Conservation (phyloP, 2,797 vertebrate genomes). For the Emydoidea blandingii region DNA sequence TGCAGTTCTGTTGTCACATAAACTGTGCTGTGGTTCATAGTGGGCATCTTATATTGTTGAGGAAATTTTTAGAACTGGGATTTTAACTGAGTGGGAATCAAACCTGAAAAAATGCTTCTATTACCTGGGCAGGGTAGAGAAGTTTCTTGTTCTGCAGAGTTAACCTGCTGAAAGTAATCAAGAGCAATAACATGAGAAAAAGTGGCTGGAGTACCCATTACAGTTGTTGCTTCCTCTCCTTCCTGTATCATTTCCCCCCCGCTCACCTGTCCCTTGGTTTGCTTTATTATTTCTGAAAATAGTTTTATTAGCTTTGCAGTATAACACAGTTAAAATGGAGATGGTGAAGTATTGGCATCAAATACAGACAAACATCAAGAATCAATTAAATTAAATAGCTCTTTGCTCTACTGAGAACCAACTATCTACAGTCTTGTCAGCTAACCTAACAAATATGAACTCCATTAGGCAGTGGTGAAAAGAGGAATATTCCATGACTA, state of each 20-base stretch:
- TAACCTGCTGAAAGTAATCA: neutral
- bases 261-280: neutral
- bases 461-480: neutral
- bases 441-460: neutral
- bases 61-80: neutral
- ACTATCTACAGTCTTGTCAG: neutral
- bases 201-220: neutral
- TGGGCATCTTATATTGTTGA: neutral
- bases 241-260: neutral
- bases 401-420: neutral
- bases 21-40: neutral
- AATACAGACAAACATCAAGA: neutral
- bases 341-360: neutral
- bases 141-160: neutral
- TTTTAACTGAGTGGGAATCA: neutral
- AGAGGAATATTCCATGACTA: neutral
- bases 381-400: neutral
- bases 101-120: neutral
- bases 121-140: neutral
- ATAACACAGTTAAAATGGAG: neutral
- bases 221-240: neutral
- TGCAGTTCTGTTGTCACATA: neutral
- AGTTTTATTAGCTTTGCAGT: neutral
- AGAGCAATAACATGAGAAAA: neutral
- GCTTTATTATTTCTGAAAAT: neutral